Base-by-base conservation (phyloP, 37 sponge, comb jelly and placozoan species). In the Hormiphora californensis region DNA sequence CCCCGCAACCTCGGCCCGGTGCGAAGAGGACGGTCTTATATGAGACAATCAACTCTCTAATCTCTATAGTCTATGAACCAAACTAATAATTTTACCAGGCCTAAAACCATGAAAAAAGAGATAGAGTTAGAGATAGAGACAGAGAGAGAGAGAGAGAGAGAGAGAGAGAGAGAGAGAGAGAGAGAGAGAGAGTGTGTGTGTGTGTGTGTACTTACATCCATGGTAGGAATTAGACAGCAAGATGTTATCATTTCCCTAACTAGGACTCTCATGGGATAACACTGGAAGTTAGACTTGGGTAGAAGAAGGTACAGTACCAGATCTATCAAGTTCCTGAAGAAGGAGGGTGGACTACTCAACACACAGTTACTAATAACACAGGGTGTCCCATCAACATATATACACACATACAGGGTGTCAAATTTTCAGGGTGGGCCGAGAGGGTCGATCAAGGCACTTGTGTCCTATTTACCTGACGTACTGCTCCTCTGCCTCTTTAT, bases 151-250 rank as follows among this genome's bases (percentile, higher is more conserved):
- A n/a, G n/a, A n/a, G n/a, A n/a, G n/a, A n/a, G n/a, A n/a, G n/a
- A n/a, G n/a, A n/a, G n/a, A n/a, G n/a, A n/a, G n/a, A n/a, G n/a
- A n/a, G n/a, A n/a, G n/a, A n/a, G n/a, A n/a, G n/a, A n/a, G n/a
- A n/a, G n/a, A n/a, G n/a, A n/a, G n/a, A n/a, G n/a, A n/a, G n/a
- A n/a, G n/a, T n/a, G n/a, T n/a, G n/a, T n/a, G n/a, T n/a, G n/a
- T n/a, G n/a, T n/a, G n/a, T n/a, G n/a, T n/a, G n/a, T 25, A 5
- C 68, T 65, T 33, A 73, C 81, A 73, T 73, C 81, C 81, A 73
- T 73, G 9, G 81, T 73, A 30, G 81, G 81, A 22, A 73, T 73
- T 1, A 73, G 28, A 17, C 81, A 73, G 46, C 81, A 73, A 22
- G 81, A 43, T 4, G 81, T 73, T 11, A 73, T 40, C 28, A 73